Evolutionary conservation across 1,140 invertebrate species (phyloP).

Genomic region (Nasonia vitripennis): DNA sequence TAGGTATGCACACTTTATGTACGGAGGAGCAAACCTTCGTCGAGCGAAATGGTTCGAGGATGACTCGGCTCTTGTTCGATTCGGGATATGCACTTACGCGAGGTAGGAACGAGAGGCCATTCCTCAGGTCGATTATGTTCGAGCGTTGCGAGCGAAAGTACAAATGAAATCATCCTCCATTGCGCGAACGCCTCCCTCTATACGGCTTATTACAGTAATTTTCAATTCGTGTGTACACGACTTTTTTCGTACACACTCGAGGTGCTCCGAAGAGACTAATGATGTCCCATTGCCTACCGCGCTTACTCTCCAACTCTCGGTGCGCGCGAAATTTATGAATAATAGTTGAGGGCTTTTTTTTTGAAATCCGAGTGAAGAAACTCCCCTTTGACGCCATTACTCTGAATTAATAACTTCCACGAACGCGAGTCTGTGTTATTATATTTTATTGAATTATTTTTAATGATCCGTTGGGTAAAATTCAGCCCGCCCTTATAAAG

Average conservation of each 20-base stretch:
- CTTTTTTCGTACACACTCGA: not conserved
- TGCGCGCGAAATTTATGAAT: not conserved
- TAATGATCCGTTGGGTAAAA: not conserved
- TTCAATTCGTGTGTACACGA: not conserved
- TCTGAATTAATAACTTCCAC: not conserved
- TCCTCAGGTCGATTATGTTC: not conserved
- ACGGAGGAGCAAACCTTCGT: too few species aligned
- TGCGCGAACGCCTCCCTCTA: not conserved
- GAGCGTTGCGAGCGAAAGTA: not conserved
- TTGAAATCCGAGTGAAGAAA: not conserved
- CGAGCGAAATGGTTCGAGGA: not conserved
- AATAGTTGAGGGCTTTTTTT: not conserved
- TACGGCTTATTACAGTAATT: not conserved
- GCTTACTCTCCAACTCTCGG: too few species aligned
- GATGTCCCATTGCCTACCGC: not conserved
- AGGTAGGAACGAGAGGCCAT: not conserved
- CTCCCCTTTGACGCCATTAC: not conserved
- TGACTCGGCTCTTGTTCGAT: constrained; percentile 29
- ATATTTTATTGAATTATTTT: not conserved
- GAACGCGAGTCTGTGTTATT: not conserved
- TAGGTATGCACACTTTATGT: too few species aligned
- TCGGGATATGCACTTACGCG: not conserved
- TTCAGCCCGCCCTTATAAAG: not conserved
- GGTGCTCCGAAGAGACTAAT: not conserved
- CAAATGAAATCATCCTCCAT: not conserved